Percentiles rank a stretch among this genome's conserved stretches.
These are phyloP conservation scores for Halcyon chelicuti DNA, from an alignment of 2,797 vertebrate genomes.

Conservation along the genomic window DNA sequence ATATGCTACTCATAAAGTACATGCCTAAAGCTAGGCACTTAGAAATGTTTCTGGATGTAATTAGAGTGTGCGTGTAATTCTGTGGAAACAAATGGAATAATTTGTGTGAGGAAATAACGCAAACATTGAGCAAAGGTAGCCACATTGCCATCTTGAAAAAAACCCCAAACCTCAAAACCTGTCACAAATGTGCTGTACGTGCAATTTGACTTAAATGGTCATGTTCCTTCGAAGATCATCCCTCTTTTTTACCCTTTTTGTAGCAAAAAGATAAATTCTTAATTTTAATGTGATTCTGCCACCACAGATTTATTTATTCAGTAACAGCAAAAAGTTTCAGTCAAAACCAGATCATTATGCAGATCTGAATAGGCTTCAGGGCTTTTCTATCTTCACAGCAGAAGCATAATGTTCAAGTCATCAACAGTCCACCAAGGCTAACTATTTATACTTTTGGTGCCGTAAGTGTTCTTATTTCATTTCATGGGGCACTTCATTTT, in stretches of 20 bases:
- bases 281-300: neutral
- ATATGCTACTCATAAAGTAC: neutral
- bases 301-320: neutral
- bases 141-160: neutral
- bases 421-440: neutral
- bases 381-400: neutral
- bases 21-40: neutral
- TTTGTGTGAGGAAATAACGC: neutral
- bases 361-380: neutral
- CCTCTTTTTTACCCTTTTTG: neutral
- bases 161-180: neutral
- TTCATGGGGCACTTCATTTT: neutral
- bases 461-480: neutral
- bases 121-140: neutral
- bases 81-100: neutral
- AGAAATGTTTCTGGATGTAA: neutral
- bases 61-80: neutral
- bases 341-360: neutral
- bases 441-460: neutral
- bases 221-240: neutral
- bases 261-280: rapidly evolving
- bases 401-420: neutral
- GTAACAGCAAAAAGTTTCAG: neutral
- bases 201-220: neutral
- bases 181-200: neutral